These are phyloP conservation scores for Pholis gunnellus DNA, from an alignment of 2,113 vertebrate genomes.

Conservation along the genomic window DNA sequence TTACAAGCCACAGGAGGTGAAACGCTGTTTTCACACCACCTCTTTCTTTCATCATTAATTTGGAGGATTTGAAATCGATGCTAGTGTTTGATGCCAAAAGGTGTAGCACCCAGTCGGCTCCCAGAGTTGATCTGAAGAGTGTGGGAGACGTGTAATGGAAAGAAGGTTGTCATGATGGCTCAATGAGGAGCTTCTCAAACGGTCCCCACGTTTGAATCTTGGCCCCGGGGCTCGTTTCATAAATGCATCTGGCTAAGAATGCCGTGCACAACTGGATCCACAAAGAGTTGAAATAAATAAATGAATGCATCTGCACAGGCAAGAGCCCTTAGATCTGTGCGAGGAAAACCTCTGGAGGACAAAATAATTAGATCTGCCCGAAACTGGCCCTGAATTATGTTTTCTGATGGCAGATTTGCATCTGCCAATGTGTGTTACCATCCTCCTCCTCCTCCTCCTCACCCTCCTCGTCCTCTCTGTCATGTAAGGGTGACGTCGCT, in stretches of 20 bases:
- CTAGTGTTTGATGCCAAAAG: slow-evolving; percentile 33
- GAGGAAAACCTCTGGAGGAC: neutral
- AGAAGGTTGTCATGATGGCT: slow-evolving; percentile 1
- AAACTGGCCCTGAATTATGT: neutral
- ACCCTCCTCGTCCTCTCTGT: slow-evolving; percentile 15
- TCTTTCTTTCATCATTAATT: slow-evolving; percentile 49
- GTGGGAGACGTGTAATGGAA: neutral
- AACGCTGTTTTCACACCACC: slow-evolving; percentile 37
- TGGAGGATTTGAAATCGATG: slow-evolving; percentile 35
- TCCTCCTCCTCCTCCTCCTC: slow-evolving; percentile 3
- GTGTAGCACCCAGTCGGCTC: neutral
- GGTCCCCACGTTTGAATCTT: neutral
- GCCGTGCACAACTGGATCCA: neutral
- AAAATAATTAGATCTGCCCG: neutral
- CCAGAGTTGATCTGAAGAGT: neutral
- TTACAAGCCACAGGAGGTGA: slow-evolving; percentile 40
- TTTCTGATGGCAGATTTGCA: slow-evolving; percentile 33
- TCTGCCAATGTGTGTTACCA: slow-evolving; percentile 32
- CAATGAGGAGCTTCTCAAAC: neutral
- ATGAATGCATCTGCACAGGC: neutral
- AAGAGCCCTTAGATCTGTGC: neutral
- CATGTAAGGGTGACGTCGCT: slow-evolving; percentile 29
- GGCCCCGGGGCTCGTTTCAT: neutral
- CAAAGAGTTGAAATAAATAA: slow-evolving; percentile 6
- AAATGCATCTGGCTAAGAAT: neutral